Percentiles rank a stretch among this genome's conserved stretches.
These are phyloP conservation scores for Lordiphosa stackelbergi DNA, from an alignment of 1,140 invertebrate genomes.

Conservation along the genomic window DNA sequence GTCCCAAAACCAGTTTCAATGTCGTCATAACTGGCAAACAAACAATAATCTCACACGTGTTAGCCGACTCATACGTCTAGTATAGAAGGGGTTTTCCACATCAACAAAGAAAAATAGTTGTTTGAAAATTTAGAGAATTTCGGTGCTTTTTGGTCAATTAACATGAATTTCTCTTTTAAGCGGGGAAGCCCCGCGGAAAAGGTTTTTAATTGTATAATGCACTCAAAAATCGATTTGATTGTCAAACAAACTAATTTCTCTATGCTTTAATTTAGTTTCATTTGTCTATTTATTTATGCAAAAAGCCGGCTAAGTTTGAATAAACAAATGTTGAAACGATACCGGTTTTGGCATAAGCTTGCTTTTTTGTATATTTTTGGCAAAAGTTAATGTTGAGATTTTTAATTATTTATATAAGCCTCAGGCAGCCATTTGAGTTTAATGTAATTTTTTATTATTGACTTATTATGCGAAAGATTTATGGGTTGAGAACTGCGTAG, in stretches of 20 bases:
- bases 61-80: neutral
- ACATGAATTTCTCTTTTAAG: neutral
- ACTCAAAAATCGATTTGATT: slow-evolving; percentile 1
- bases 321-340: slow-evolving; percentile 4
- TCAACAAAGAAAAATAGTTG: neutral
- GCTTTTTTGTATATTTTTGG: neutral
- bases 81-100: slow-evolving; percentile 7
- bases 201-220: slow-evolving; percentile 1
- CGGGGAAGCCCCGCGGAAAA: slow-evolving; percentile 1
- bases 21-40: slow-evolving; percentile 7
- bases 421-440: neutral
- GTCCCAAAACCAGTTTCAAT: slow-evolving; percentile 8
- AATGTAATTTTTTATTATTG: slow-evolving; percentile 5
- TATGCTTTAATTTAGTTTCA: neutral
- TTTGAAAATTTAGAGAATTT: slow-evolving; percentile 6
- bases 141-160: neutral
- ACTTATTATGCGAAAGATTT: neutral
- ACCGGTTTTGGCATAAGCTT: slow-evolving; percentile 1
- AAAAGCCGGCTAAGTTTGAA: slow-evolving; percentile 5
- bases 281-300: slow-evolving; percentile 6
- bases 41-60: neutral
- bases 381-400: slow-evolving; percentile 9
- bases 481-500: slow-evolving; percentile 1
- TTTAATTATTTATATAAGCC: slow-evolving; percentile 7
- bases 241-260: slow-evolving; percentile 8